A percentile compares a stretch with the other conserved stretches of the same genome.
Evolutionary conservation across 2,797 vertebrate genomes (phyloP).

Genomic region (Pseudochirops cupreus): DNA sequence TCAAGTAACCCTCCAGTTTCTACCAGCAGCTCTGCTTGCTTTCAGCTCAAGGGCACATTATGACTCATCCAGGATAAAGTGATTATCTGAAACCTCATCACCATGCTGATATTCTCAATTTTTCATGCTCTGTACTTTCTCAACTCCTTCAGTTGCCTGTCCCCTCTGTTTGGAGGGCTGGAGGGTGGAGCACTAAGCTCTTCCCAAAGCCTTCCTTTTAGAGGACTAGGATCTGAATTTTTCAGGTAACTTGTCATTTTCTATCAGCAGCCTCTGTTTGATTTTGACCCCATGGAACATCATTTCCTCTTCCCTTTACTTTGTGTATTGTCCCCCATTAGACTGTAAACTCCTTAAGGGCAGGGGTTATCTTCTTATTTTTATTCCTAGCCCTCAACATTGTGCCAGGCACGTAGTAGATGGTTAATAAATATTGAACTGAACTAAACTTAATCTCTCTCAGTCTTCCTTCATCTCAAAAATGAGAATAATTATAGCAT

Average conservation of each 20-base stretch:
- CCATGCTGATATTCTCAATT: neutral
- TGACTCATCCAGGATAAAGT: neutral
- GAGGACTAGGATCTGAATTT: neutral
- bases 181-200: neutral
- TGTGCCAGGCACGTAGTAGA: neutral
- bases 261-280: neutral
- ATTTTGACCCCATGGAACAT: neutral
- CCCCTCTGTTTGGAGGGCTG: neutral
- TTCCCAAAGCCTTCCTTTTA: neutral
- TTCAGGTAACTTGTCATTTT: neutral
- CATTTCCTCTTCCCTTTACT: neutral
- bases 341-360: neutral
- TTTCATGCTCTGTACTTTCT: neutral
- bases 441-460: neutral
- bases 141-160: neutral
- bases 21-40: neutral
- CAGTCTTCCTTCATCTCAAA: neutral
- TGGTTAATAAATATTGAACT: neutral
- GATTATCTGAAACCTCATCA: neutral
- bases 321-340: neutral
- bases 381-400: neutral
- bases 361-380: neutral
- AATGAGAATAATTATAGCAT: too few relatives aligned
- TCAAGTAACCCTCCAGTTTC: neutral
- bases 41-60: neutral